Percentiles rank a stretch among this genome's conserved stretches.
Conservation (phyloP, 2,113 vertebrate genomes). For the Rhinichthys klamathensis region DNA sequence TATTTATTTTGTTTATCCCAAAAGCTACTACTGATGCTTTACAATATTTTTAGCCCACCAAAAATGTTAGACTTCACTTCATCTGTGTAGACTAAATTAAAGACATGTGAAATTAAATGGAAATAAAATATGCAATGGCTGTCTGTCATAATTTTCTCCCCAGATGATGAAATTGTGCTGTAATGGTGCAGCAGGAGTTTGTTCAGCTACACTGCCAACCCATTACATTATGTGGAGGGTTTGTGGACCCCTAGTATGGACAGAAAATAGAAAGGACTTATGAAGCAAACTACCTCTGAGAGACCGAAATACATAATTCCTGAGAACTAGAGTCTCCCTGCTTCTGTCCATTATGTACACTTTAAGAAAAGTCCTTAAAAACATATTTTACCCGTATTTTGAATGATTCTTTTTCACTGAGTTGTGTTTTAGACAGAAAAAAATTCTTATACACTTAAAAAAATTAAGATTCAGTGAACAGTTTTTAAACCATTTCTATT, state of each 20-base stretch:
- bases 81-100: slow-evolving; percentile 19
- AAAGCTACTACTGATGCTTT: background rate
- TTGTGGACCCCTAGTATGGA: slow-evolving; percentile 24
- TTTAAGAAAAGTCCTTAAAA: background rate
- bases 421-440: background rate
- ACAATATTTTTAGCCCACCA: background rate
- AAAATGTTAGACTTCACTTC: background rate
- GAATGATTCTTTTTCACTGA: background rate
- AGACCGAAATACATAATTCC: slow-evolving; percentile 17
- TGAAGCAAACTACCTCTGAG: slow-evolving; percentile 31
- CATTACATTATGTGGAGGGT: slow-evolving; percentile 58
- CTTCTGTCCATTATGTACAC: slow-evolving; percentile 21
- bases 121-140: slow-evolving; percentile 64
- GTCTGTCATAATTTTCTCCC: slow-evolving; percentile 71
- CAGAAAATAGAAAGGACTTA: slow-evolving; percentile 35
- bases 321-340: slow-evolving; percentile 18
- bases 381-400: background rate
- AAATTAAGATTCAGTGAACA: too few relatives aligned
- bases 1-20: too few relatives aligned
- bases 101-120: slow-evolving; percentile 26
- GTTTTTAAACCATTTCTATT: too few relatives aligned
- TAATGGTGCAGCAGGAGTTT: slow-evolving; percentile 68
- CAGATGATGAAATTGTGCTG: slow-evolving; percentile 76
- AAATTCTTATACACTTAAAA: too few relatives aligned
- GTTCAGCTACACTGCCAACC: slow-evolving; percentile 70